phyloP scores from a whole-genome alignment of 1,140 invertebrate species.

The Mamestra configurata region DNA sequence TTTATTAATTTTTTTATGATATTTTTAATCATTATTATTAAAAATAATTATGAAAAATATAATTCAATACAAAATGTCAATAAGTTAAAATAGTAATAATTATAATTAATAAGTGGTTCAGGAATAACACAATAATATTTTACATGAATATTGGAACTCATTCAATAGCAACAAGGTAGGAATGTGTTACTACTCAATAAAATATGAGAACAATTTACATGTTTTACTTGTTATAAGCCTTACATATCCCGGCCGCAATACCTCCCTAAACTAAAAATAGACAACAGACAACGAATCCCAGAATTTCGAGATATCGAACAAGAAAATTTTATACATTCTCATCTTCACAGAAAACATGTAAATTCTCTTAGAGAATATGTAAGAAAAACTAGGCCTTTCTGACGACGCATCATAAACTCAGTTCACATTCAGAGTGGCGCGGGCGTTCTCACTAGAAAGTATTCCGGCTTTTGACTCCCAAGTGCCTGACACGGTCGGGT shows the following conservation, averaged over 20 bases:
- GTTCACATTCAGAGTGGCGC: constrained; percentile 13
- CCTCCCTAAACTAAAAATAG: neutral
- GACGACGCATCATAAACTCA: neutral
- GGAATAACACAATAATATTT: no score
- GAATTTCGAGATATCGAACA: neutral
- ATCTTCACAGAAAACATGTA: constrained; percentile 7
- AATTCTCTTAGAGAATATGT: constrained; percentile 17
- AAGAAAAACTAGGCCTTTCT: constrained; percentile 18
- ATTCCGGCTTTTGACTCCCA: constrained; percentile 1
- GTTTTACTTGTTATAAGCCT: neutral
- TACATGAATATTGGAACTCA: no score
- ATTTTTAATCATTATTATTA: no score
- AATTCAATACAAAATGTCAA: no score
- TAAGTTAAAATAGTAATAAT: no score
- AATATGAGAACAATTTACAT: no score
- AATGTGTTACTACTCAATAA: no score
- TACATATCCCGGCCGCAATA: neutral
- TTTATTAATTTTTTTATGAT: no score
- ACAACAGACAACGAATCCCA: neutral
- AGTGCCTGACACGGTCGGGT: neutral
- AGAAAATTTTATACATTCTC: constrained; percentile 10
- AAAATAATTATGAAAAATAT: no score
- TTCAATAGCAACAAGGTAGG: no score
- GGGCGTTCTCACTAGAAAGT: constrained; percentile 11
- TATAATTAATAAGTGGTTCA: no score